Conservation (phyloP, 2,888 invertebrate species). For the Chydorus sphaericus region DNA sequence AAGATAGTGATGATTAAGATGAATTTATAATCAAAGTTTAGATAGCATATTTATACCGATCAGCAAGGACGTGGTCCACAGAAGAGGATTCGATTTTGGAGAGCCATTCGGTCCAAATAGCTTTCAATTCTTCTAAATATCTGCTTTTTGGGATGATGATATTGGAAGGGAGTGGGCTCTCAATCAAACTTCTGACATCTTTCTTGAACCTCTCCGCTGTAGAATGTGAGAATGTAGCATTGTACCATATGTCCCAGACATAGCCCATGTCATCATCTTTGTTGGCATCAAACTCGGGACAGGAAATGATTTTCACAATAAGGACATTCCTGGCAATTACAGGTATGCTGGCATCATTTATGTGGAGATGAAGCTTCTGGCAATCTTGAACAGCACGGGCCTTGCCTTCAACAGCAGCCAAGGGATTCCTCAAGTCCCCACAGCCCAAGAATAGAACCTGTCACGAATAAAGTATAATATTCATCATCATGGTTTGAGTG, state of each 20-base stretch:
- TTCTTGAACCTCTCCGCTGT: neutral
- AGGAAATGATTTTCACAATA: neutral
- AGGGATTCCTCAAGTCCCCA: neutral
- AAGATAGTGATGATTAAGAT: neutral
- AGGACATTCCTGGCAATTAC: neutral
- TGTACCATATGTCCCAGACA: neutral
- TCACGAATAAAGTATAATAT: neutral
- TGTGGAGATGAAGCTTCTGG: neutral
- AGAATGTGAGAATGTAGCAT: neutral
- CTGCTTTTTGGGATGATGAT: neutral
- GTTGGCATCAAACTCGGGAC: neutral
- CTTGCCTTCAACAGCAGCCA: no score
- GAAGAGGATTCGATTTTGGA: neutral
- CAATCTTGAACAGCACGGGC: no score
- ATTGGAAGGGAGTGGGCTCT: neutral
- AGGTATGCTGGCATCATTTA: neutral
- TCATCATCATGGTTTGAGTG: neutral
- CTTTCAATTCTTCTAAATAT: neutral
- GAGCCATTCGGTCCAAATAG: neutral
- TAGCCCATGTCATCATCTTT: neutral
- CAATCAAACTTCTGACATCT: neutral
- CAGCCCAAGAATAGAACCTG: neutral
- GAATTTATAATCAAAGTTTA: neutral
- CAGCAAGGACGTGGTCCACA: neutral
- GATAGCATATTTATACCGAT: neutral